phyloP scores from a whole-genome alignment of 2,888 invertebrate species.

The Tachystola acroxantha region DNA sequence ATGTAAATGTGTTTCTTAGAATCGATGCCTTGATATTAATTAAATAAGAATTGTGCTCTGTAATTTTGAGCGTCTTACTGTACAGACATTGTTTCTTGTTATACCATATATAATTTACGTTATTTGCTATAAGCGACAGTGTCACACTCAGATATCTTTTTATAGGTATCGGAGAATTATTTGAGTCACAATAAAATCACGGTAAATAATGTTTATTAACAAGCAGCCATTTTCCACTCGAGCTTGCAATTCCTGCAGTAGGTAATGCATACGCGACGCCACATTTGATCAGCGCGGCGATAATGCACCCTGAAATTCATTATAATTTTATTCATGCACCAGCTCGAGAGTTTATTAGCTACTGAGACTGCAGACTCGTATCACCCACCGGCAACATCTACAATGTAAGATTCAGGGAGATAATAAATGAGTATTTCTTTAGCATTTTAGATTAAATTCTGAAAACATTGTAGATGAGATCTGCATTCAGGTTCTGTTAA shows the following conservation, averaged over 20 bases:
- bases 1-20: too few species aligned
- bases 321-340: slow-evolving; percentile 66
- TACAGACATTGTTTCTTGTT: too few species aligned
- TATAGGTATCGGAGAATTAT: too few species aligned
- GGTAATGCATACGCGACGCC: slow-evolving; percentile 46
- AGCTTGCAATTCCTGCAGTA: slow-evolving; percentile 16
- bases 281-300: slow-evolving; percentile 48
- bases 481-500: too few species aligned
- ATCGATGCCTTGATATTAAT: too few species aligned
- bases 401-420: slow-evolving; percentile 26
- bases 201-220: neutral
- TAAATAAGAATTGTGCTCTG: too few species aligned
- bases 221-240: slow-evolving; percentile 8
- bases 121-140: too few species aligned
- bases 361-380: slow-evolving; percentile 7
- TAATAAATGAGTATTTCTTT: slow-evolving; percentile 22
- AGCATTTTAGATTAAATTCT: slow-evolving; percentile 20
- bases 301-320: slow-evolving; percentile 56
- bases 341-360: slow-evolving; percentile 44
- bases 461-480: neutral
- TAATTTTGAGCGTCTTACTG: too few species aligned
- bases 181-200: too few species aligned
- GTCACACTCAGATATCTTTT: too few species aligned
- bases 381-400: slow-evolving; percentile 19
- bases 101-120: too few species aligned